These are phyloP conservation scores for Pollenia amentaria DNA, from an alignment of 2,888 invertebrate species.

Conservation along the genomic window DNA sequence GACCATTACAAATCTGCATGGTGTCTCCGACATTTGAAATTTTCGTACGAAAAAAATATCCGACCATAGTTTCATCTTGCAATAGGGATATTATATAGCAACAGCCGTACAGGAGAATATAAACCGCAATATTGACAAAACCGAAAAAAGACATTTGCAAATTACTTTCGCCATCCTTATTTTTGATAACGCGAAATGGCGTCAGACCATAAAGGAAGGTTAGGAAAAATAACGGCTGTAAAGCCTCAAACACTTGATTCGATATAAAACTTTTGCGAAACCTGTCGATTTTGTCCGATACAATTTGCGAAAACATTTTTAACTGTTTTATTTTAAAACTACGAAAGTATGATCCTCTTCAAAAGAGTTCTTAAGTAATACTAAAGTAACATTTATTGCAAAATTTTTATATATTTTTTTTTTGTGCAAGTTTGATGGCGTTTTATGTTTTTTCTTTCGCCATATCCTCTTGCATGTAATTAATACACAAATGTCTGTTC, in stretches of 20 bases:
- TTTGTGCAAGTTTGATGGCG: background rate
- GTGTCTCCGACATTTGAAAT: slow-evolving; percentile 82
- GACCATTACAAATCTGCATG: slow-evolving; percentile 81
- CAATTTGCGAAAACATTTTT: slow-evolving; percentile 70
- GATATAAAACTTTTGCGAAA: slow-evolving; percentile 81
- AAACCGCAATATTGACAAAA: slow-evolving; percentile 75
- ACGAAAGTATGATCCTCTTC: slow-evolving; percentile 19
- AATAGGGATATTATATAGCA: slow-evolving; percentile 78
- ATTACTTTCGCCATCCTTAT: slow-evolving; percentile 79
- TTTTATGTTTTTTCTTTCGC: slow-evolving; percentile 3
- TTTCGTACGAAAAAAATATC: slow-evolving; percentile 82
- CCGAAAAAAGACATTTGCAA: slow-evolving; percentile 78
- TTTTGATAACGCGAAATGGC: slow-evolving; percentile 80
- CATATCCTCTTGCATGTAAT: slow-evolving; percentile 20
- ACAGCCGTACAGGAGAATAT: slow-evolving; percentile 74
- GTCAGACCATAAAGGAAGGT: slow-evolving; percentile 82
- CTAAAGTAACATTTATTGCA: slow-evolving; percentile 50
- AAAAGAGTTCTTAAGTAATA: slow-evolving; percentile 35
- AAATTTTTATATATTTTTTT: background rate
- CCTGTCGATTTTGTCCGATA: slow-evolving; percentile 75
- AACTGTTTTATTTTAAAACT: background rate
- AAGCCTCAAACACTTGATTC: slow-evolving; percentile 82
- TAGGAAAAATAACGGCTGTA: slow-evolving; percentile 81
- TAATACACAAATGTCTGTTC: slow-evolving; percentile 4
- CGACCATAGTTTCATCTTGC: slow-evolving; percentile 81